These are phyloP conservation scores for Agonopterix heracliana DNA, from an alignment of 2,888 invertebrate genomes.

Conservation along the genomic window DNA sequence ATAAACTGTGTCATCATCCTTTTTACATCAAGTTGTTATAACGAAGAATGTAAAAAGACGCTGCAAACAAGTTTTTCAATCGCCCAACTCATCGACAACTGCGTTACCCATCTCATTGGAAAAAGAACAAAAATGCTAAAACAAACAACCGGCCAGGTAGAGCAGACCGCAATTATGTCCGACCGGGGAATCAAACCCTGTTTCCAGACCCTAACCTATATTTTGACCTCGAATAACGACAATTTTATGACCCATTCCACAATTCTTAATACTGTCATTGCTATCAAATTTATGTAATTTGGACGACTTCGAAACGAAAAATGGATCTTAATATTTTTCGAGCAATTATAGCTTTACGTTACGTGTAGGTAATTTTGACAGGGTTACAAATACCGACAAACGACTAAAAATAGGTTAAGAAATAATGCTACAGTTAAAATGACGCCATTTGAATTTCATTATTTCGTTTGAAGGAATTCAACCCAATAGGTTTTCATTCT, in stretches of 20 bases:
- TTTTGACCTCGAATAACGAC: constrained; percentile 48
- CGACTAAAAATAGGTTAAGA: too few species aligned
- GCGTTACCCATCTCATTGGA: constrained; percentile 31
- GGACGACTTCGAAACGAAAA: constrained; percentile 8
- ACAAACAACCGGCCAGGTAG: constrained; percentile 58
- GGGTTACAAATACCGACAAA: too few species aligned
- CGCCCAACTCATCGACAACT: constrained; percentile 27
- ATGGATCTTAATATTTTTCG: too few species aligned
- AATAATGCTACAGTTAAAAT: too few species aligned
- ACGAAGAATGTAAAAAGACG: neutral
- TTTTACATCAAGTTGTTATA: neutral
- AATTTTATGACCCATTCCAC: constrained; percentile 33
- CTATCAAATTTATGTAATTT: constrained; percentile 21
- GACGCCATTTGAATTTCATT: too few species aligned
- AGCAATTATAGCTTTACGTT: too few species aligned
- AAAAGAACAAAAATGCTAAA: constrained; percentile 26
- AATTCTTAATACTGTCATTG: constrained; percentile 33
- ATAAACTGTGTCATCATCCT: too few species aligned
- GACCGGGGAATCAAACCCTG: constrained; percentile 31
- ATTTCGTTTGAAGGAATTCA: too few species aligned
- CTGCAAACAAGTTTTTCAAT: constrained; percentile 18
- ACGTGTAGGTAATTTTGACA: too few species aligned
- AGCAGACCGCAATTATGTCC: constrained; percentile 45
- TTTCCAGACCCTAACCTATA: constrained; percentile 50
- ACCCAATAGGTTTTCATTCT: too few species aligned